Percentiles rank a stretch among this genome's conserved stretches.
phyloP scores from a whole-genome alignment of 2,113 vertebrate genomes.

The Xiphophorus couchianus region DNA sequence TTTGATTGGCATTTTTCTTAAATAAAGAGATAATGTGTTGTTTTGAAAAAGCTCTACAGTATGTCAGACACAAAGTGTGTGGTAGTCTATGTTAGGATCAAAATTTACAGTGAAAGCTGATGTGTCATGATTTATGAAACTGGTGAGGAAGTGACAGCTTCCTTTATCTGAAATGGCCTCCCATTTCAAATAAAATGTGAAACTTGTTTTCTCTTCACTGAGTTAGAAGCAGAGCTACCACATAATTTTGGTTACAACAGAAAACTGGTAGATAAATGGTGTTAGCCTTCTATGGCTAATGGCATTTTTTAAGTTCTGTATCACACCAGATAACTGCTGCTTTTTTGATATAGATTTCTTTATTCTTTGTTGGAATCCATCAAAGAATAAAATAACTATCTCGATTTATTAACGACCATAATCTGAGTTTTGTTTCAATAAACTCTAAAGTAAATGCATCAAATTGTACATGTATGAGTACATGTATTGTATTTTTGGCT shows the following conservation, averaged over 20 bases:
- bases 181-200: background rate
- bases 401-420: background rate
- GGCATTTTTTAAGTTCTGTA: no score
- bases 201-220: background rate
- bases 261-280: no score
- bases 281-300: no score
- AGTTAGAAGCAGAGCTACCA: background rate
- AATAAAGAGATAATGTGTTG: background rate
- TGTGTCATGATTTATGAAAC: background rate
- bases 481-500: no score
- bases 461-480: background rate
- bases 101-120: background rate
- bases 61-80: background rate
- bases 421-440: background rate
- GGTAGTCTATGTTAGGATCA: background rate
- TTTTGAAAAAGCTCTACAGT: background rate
- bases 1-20: background rate
- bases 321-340: no score
- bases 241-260: no score
- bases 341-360: no score
- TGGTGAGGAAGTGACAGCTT: background rate
- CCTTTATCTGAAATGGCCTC: no score
- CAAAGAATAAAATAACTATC: no score
- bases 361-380: no score
- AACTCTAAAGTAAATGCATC: background rate